phyloP scores from a whole-genome alignment of 2,888 invertebrate species.

The Unio pictorum region DNA sequence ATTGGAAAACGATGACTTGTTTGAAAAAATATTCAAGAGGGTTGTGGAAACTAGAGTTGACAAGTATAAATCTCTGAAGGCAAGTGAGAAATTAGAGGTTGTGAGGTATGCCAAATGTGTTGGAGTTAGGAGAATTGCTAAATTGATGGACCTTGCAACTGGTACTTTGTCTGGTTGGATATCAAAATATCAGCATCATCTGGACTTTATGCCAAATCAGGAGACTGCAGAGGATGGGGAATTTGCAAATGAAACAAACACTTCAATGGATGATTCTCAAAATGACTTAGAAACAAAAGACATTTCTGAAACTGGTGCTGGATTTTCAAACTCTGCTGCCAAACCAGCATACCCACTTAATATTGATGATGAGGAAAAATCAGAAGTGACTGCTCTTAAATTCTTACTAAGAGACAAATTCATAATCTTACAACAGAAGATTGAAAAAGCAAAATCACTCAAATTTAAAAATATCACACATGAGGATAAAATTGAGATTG shows the following conservation, averaged over 20 bases:
- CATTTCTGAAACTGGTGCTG: neutral
- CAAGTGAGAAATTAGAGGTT: slow-evolving; percentile 33
- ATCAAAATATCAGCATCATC: slow-evolving; percentile 24
- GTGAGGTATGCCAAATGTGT: slow-evolving; percentile 27
- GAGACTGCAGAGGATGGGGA: slow-evolving; percentile 1
- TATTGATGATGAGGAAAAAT: slow-evolving; percentile 22
- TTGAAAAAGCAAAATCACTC: slow-evolving; percentile 20
- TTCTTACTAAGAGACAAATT: slow-evolving; percentile 28
- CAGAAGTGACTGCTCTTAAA: slow-evolving; percentile 30
- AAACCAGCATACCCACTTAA: slow-evolving; percentile 1
- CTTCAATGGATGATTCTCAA: neutral
- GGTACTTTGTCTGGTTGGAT: slow-evolving; percentile 37
- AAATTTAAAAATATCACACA: slow-evolving; percentile 28
- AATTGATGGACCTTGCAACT: slow-evolving; percentile 32
- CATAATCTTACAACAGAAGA: slow-evolving; percentile 16
- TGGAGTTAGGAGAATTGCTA: slow-evolving; percentile 30
- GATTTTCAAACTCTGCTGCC: neutral
- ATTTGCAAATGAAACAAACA: neutral
- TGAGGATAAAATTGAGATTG: slow-evolving; percentile 32
- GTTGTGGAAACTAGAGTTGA: slow-evolving; percentile 20
- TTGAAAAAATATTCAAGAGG: slow-evolving; percentile 26
- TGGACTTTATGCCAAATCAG: slow-evolving; percentile 10
- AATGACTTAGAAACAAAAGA: neutral
- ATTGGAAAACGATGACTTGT: slow-evolving; percentile 22
- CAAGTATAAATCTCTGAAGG: slow-evolving; percentile 31